Evolutionary conservation across 2,797 vertebrate species (phyloP).

Genomic region (Peromyscus aztecus): DNA sequence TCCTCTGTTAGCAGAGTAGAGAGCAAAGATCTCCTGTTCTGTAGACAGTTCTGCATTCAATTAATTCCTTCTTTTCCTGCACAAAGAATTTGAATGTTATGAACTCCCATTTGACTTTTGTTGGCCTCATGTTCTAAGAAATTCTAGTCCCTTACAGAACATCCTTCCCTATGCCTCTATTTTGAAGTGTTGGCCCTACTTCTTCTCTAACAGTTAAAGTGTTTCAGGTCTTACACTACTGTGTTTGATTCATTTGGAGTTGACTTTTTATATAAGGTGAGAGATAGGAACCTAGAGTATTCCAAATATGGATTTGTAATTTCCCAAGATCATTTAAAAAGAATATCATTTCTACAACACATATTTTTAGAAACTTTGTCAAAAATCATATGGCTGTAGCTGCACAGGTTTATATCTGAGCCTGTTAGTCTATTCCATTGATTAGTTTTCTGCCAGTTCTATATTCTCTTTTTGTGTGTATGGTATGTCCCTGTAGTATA

Average conservation of each 20-base stretch:
- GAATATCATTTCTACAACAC: background rate
- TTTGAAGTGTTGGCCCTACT: background rate
- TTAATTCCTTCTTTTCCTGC: background rate
- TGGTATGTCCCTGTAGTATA: background rate
- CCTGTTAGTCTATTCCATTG: background rate
- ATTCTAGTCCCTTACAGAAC: background rate
- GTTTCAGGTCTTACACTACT: background rate
- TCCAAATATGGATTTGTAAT: background rate
- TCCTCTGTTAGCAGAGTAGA: background rate
- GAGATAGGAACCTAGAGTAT: background rate
- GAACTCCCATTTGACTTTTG: background rate
- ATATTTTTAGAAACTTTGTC: background rate
- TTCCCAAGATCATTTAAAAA: background rate
- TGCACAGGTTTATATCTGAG: background rate
- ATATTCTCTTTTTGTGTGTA: too few relatives aligned
- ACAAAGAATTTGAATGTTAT: background rate
- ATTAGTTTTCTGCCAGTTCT: background rate
- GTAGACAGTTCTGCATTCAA: background rate
- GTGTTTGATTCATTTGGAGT: background rate
- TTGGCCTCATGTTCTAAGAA: background rate
- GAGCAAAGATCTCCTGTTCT: background rate
- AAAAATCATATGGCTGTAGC: background rate
- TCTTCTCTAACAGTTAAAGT: background rate
- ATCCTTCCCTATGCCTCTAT: background rate
- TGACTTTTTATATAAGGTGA: background rate